phyloP scores from a whole-genome alignment of 2,797 vertebrate species.

The Pyrocephalus nanus region DNA sequence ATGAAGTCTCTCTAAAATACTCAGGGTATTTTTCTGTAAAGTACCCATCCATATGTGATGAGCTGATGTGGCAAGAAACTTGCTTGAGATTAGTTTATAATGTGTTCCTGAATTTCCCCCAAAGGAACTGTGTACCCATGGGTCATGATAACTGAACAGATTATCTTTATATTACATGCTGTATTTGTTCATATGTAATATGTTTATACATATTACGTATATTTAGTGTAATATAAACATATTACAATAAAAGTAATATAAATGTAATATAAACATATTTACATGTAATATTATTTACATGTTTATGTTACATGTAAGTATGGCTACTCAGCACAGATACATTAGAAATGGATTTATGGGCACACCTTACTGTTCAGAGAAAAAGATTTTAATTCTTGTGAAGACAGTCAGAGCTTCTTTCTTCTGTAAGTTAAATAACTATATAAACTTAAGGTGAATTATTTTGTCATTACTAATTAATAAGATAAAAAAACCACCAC shows the following conservation, averaged over 20 bases:
- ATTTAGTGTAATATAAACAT: too few species aligned
- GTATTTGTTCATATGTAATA: background rate
- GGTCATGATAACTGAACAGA: background rate
- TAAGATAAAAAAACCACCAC: background rate
- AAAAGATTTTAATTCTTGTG: background rate
- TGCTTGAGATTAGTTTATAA: background rate
- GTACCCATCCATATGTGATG: background rate
- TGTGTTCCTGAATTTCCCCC: background rate
- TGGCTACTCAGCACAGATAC: background rate
- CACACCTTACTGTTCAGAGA: background rate
- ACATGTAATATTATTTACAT: too few species aligned
- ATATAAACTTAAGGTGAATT: background rate
- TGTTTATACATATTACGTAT: too few species aligned
- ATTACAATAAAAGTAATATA: too few species aligned
- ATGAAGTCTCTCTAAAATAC: background rate
- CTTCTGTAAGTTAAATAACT: background rate
- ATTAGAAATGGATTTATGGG: background rate
- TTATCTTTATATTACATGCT: background rate
- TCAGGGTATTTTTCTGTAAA: background rate
- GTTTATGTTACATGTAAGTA: background rate
- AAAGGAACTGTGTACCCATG: background rate
- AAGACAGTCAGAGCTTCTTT: background rate
- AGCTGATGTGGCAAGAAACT: background rate
- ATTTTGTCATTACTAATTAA: background rate
- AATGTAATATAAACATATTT: too few species aligned